Base-by-base conservation (phyloP, 1,140 invertebrate genomes). In the Trichomalopsis sarcophagae region DNA sequence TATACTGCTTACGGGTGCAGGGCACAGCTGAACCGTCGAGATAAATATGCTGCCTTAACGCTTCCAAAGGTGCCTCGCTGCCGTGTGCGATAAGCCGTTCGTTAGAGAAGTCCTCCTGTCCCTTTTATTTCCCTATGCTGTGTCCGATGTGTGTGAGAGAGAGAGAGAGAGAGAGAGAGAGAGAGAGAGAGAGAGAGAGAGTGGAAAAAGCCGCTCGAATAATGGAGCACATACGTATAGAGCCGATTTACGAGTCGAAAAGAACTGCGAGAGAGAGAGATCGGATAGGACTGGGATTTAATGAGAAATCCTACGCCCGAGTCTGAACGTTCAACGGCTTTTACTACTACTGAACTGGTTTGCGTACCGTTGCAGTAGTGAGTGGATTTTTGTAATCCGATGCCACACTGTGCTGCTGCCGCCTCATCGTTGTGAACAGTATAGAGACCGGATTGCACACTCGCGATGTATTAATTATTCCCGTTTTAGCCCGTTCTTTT, bases 301-400 rank as follows among this genome's bases (percentile, higher is more conserved):
- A 75, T 75, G 73, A 75, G 73, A 75, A 75, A n/a, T 75, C 73
- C 9, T 36, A 6, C 21, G 36, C 73, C 14, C 76, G 17, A 55
- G 76, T 50, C 76, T 78, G 76, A 78, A 27, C 7, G 27, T 55
- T 55, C 21, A 33, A 27, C 44, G 76, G 76, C 76, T 30, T 78
- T 23, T 78, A 78, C 76, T 78, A 78, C 76, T 78, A 78, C 76
- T 78, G 47, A 40, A 23, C 17, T 21, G 55, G 55, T 62, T 62
- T 21, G 55, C 21, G 30, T 69, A 11, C 11, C 21, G 69, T 27
- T 27, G 11, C 69, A 3, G 23, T 9, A 71, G 9, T 13, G 36
- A 75, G 27, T 33, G 69, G 27, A 75, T 75, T 75, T 75, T 75
- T 44, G 74, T 40, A 75, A 75, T 40, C 40, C 74, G 17, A 30